phyloP scores from a whole-genome alignment of 1,140 invertebrate species.

The Macrostomum lignano region DNA sequence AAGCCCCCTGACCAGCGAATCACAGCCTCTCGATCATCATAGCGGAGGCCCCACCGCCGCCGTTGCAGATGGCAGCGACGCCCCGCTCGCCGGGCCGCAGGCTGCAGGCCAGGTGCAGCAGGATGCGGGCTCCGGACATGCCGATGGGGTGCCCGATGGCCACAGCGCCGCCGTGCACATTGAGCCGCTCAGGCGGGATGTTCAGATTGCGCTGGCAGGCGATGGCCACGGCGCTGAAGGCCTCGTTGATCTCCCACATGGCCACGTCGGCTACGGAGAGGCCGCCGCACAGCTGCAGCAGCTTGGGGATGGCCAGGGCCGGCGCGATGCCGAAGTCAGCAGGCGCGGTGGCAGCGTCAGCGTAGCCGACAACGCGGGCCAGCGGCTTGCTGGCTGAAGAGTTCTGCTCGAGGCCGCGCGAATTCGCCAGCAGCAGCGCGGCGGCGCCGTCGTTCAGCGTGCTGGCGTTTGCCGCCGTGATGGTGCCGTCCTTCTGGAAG shows the following conservation, averaged over 20 bases:
- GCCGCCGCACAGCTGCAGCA: slow-evolving; percentile 25
- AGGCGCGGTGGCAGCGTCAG: slow-evolving; percentile 76
- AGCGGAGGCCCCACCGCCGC: slow-evolving; percentile 31
- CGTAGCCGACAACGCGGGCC: slow-evolving; percentile 34
- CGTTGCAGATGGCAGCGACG: slow-evolving; percentile 84
- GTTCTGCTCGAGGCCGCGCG: not conserved
- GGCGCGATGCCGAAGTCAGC: slow-evolving; percentile 96
- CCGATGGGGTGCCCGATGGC: slow-evolving; percentile 98
- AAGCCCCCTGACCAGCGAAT: too few species aligned
- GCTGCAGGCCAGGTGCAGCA: slow-evolving; percentile 58
- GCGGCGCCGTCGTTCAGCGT: slow-evolving; percentile 87
- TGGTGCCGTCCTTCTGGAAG: slow-evolving; percentile 46
- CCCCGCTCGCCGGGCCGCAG: slow-evolving; percentile 66
- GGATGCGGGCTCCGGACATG: slow-evolving; percentile 84
- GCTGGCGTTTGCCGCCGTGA: slow-evolving; percentile 85
- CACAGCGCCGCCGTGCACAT: slow-evolving; percentile 85
- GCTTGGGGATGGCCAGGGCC: slow-evolving; percentile 50
- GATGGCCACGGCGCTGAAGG: slow-evolving; percentile 74
- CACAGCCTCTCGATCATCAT: slow-evolving; percentile 9
- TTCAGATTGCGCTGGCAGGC: slow-evolving; percentile 36
- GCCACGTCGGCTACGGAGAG: slow-evolving; percentile 58
- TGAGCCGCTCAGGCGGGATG: slow-evolving; percentile 65
- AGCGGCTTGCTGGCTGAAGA: not conserved
- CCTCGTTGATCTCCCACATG: slow-evolving; percentile 94
- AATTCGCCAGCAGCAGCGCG: slow-evolving; percentile 48